phyloP scores from a whole-genome alignment of 2,113 vertebrate genomes.

The Oryzias curvinotus region DNA sequence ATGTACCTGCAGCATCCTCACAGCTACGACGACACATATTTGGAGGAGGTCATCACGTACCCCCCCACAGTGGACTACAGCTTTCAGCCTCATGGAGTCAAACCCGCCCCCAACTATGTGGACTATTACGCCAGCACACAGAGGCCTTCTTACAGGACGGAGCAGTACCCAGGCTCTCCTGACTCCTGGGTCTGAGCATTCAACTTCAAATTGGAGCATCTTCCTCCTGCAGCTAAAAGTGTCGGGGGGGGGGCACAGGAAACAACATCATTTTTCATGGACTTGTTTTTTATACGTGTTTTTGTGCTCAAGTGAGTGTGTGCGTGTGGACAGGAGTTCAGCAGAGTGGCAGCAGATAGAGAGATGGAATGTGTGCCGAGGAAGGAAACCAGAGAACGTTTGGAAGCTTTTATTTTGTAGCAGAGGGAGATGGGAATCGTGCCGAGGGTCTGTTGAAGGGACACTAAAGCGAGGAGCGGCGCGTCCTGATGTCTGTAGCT shows the following conservation, averaged over 20 bases:
- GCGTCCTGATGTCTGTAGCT: conserved; percentile 80
- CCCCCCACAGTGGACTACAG: conserved; percentile 85
- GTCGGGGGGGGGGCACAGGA: conserved; percentile 15
- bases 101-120: conserved; percentile 92
- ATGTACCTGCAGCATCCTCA: conserved; percentile 92
- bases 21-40: conserved; percentile 90
- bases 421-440: conserved; percentile 60
- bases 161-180: conserved; percentile 95
- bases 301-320: conserved; percentile 65
- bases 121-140: conserved; percentile 96
- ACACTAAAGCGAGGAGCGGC: conserved; percentile 35
- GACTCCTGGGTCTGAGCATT: conserved; percentile 87
- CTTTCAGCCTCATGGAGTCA: conserved; percentile 86
- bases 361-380: conserved; percentile 84
- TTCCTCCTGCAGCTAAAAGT: conserved; percentile 5
- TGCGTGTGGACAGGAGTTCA: conserved; percentile 50
- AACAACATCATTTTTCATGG: conserved; percentile 46
- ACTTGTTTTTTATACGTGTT: conserved; percentile 68
- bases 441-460: conserved; percentile 38
- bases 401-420: conserved; percentile 48
- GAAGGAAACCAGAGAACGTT: conserved; percentile 80
- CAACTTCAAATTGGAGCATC: not conserved
- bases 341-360: conserved; percentile 63
- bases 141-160: conserved; percentile 90
- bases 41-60: conserved; percentile 90